Evolutionary conservation across 2,113 vertebrate species (phyloP), one percentile per base, ranked within the genome.

Genomic region (Scatophagus argus): DNA sequence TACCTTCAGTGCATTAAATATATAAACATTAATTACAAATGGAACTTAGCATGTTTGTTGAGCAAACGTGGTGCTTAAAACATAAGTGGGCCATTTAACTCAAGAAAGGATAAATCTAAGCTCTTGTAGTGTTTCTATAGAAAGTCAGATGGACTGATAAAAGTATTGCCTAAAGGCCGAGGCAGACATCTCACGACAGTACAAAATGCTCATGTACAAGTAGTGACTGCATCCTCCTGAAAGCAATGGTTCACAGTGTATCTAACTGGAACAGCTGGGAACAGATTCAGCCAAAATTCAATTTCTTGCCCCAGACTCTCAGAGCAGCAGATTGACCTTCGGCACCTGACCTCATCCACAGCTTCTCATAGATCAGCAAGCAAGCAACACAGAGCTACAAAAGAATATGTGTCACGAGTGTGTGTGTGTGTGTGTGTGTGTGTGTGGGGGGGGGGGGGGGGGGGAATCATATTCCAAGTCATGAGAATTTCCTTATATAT

Each of bases 21-120:
- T 6, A n/a, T n/a, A 3, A 73, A 83, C 72, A 83, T 8, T 68
- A 79, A 72, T 73, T 77, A 80, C 79, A 86, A 75, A 82, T 27
- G 41, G 21, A 47, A 70, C 60, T 34, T 51, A 6, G 14, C 27
- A 63, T 63, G 44, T 55, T 6, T 31, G 36, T 34, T 13, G n/a
- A 65, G 34, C 1, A 31, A 51, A 58, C 3, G 21, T 9, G 14
- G 3, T 31, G 25, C 54, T 38, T 59, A 6, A 16, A 58, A 81
- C 29, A 5, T 1, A 23, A 51, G 27, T 47, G 10, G 29, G 17
- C n/a, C 3, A 14, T 23, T 66, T 3, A 59, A 65, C 3, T 10
- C 13, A 36, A 58, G 8, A 14, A 58, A 71, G 27, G 51, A 55
- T 29, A 8, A 73, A 63, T 55, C 25, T 32, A 76, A 80, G 79